A percentile compares a stretch with the other conserved stretches of the same genome.
Conservation (phyloP, 2,113 vertebrate species). For the Motacilla tschutschensis region DNA sequence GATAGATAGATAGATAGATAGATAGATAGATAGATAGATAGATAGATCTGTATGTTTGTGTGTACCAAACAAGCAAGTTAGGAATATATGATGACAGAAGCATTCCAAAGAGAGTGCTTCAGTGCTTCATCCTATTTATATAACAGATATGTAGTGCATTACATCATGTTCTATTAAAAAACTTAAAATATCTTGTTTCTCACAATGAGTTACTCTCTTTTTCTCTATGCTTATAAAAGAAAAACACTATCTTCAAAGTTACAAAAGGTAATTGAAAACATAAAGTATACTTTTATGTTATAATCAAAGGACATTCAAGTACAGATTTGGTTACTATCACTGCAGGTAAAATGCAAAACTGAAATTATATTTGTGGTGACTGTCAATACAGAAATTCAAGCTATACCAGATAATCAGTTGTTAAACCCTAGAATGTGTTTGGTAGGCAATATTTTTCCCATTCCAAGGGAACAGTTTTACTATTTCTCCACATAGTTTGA, state of each 20-base stretch:
- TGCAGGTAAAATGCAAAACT: neutral
- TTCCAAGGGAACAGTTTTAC: neutral
- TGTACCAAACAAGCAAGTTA: neutral
- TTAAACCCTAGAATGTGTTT: neutral
- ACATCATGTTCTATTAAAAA: neutral
- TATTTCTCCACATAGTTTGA: neutral
- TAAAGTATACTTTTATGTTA: neutral
- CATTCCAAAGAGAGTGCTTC: neutral
- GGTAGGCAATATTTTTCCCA: neutral
- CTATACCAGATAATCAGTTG: neutral
- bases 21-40: neutral
- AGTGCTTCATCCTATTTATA: neutral
- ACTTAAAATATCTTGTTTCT: neutral
- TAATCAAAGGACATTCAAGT: neutral
- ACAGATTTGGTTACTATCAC: neutral
- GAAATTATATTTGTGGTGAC: neutral
- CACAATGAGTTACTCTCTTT: neutral
- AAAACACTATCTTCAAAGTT: neutral
- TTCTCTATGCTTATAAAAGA: neutral
- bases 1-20: neutral
- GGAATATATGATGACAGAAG: rapidly evolving
- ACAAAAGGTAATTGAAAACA: neutral
- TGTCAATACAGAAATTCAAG: neutral
- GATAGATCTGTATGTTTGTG: too few species aligned
- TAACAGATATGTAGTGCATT: neutral